Evolutionary conservation across 92 coral and sea anemone genomes (phyloP).

Genomic region (Parazoanthus swiftii): DNA sequence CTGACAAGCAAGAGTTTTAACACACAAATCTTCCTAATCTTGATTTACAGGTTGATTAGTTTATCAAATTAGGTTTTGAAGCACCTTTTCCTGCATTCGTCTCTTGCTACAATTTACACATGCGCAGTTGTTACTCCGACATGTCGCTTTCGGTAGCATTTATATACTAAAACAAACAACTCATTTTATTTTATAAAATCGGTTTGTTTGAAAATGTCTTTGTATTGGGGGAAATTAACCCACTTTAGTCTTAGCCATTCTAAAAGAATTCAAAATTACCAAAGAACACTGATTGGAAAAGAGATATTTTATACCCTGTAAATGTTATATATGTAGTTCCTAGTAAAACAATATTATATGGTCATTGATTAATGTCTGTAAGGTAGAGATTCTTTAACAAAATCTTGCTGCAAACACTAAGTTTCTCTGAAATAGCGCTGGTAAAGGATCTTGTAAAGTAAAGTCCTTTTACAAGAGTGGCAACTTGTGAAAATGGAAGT

Average conservation of each 20-base stretch:
- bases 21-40: too few relatives aligned
- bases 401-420: neutral
- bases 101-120: too few relatives aligned
- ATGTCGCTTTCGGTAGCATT: neutral
- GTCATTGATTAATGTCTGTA: neutral
- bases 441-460: too few relatives aligned
- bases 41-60: too few relatives aligned
- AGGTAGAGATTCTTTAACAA: neutral
- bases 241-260: slow-evolving; percentile 23
- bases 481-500: too few relatives aligned
- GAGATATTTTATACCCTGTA: slow-evolving; percentile 34
- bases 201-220: neutral
- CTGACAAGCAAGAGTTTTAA: too few relatives aligned
- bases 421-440: neutral
- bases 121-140: too few relatives aligned
- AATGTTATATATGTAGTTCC: slow-evolving; percentile 14
- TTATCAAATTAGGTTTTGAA: too few relatives aligned
- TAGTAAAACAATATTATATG: slow-evolving; percentile 16
- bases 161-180: neutral
- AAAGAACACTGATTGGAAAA: slow-evolving; percentile 32
- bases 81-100: too few relatives aligned
- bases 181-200: neutral
- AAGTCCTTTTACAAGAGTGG: too few relatives aligned
- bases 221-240: neutral
- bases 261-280: slow-evolving; percentile 18